These are phyloP conservation scores for Poeciliopsis retropinna DNA, from an alignment of 2,113 vertebrate genomes.

Conservation along the genomic window DNA sequence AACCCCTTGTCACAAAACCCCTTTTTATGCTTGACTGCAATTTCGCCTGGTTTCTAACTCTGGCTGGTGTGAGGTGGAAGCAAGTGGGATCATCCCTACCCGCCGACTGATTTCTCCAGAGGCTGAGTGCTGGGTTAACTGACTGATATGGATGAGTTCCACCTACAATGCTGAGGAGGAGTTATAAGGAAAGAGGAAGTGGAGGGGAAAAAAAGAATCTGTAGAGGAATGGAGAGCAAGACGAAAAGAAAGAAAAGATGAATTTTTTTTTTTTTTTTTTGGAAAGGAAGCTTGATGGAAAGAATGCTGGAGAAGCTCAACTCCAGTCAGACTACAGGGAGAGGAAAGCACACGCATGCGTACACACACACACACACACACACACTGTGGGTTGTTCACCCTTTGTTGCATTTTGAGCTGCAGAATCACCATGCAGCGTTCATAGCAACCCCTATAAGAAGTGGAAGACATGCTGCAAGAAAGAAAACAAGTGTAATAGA, in stretches of 20 bases:
- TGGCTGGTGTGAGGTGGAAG: conserved; percentile 60
- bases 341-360: conserved; percentile 22
- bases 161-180: conserved; percentile 37
- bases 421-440: conserved; percentile 7
- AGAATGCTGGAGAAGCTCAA: neutral
- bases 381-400: conserved; percentile 1
- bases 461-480: conserved; percentile 22
- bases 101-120: conserved; percentile 42
- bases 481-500: conserved; percentile 31
- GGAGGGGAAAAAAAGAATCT: neutral
- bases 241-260: conserved; percentile 32
- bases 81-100: conserved; percentile 48
- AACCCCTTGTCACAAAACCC: conserved; percentile 16
- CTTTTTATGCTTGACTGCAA: conserved; percentile 25
- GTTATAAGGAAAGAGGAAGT: conserved; percentile 16
- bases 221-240: conserved; percentile 18
- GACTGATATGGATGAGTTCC: conserved; percentile 70
- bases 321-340: conserved; percentile 32
- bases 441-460: conserved; percentile 7
- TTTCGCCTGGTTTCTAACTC: conserved; percentile 11
- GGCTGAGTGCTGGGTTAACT: conserved; percentile 49
- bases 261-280: conserved; percentile 2
- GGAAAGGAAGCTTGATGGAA: conserved; percentile 43
- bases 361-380: conserved; percentile 9
- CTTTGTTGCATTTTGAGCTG: conserved; percentile 16